Evolutionary conservation across 2,797 vertebrate species (phyloP).

Genomic region (Notolabrus celidotus): DNA sequence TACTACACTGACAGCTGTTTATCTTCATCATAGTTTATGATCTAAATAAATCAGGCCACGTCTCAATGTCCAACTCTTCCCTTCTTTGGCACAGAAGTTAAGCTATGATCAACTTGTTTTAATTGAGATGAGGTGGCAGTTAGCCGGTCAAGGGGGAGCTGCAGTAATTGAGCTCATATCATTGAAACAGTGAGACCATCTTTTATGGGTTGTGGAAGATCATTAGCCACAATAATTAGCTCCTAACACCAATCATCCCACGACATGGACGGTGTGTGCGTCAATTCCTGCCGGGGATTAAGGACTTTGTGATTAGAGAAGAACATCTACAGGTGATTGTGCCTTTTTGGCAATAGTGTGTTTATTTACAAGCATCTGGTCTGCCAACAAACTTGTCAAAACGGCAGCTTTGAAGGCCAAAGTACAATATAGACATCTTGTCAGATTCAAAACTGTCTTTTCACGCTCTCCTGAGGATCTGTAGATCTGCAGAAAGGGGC

Average conservation of each 20-base stretch:
- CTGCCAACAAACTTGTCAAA: not conserved
- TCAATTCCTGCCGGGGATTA: constrained; percentile 74
- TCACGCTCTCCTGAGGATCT: not conserved
- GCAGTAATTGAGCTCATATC: constrained; percentile 81
- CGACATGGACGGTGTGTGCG: constrained; percentile 67
- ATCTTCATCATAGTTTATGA: constrained; percentile 6
- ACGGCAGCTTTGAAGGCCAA: constrained; percentile 5
- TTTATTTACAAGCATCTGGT: constrained; percentile 33
- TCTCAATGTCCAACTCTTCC: not conserved
- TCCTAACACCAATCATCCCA: constrained; percentile 78
- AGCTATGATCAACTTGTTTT: constrained; percentile 21
- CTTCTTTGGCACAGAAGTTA: constrained; percentile 39
- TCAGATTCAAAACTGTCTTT: not conserved
- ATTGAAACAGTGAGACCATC: constrained; percentile 71
- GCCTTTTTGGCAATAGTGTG: not conserved
- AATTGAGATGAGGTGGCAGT: constrained; percentile 63
- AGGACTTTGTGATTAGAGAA: constrained; percentile 51
- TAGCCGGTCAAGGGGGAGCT: constrained; percentile 19
- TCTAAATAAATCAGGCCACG: constrained; percentile 14
- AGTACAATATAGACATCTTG: not conserved
- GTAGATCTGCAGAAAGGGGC: not conserved
- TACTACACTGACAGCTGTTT: not conserved
- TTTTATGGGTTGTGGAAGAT: constrained; percentile 59
- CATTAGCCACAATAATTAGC: constrained; percentile 77
- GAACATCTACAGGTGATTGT: constrained; percentile 6